Conservation (phyloP, 37 sponge, comb jelly and placozoan genomes). For the Petrosia ficiformis region DNA sequence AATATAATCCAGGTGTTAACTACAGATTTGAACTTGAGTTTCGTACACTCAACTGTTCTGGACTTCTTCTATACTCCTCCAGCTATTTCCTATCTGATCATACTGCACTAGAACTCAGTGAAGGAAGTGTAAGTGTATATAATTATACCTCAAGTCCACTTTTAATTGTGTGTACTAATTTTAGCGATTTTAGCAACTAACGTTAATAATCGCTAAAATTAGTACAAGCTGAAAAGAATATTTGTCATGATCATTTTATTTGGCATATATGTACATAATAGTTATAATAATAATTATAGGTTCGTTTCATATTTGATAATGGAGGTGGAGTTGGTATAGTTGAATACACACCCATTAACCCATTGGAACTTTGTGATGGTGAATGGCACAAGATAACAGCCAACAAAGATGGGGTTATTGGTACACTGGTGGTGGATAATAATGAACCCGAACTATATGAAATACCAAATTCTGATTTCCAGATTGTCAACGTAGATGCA, state of each 20-base stretch:
- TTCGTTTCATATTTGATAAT: conserved; percentile 54
- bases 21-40: conserved; percentile 25
- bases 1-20: background rate
- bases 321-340: conserved; percentile 33
- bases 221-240: background rate
- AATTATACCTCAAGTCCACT: too few relatives aligned
- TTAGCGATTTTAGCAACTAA: too few relatives aligned
- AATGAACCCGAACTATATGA: background rate
- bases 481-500: conserved; percentile 20
- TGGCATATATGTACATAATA: too few relatives aligned
- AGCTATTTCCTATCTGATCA: conserved; percentile 24
- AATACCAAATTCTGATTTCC: conserved; percentile 8
- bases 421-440: conserved; percentile 26
- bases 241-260: too few relatives aligned
- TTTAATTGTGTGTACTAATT: too few relatives aligned
- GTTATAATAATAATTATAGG: too few relatives aligned
- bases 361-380: conserved; percentile 27
- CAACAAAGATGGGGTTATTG: conserved; percentile 23
- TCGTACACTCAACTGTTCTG: conserved; percentile 36
- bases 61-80: conserved; percentile 53
- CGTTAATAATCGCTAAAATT: too few relatives aligned
- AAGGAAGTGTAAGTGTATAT: conserved; percentile 31
- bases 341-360: conserved; percentile 16
- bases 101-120: conserved; percentile 27
- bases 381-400: conserved; percentile 45